phyloP scores from a whole-genome alignment of 2,797 vertebrate genomes.

The Xenopus petersii region DNA sequence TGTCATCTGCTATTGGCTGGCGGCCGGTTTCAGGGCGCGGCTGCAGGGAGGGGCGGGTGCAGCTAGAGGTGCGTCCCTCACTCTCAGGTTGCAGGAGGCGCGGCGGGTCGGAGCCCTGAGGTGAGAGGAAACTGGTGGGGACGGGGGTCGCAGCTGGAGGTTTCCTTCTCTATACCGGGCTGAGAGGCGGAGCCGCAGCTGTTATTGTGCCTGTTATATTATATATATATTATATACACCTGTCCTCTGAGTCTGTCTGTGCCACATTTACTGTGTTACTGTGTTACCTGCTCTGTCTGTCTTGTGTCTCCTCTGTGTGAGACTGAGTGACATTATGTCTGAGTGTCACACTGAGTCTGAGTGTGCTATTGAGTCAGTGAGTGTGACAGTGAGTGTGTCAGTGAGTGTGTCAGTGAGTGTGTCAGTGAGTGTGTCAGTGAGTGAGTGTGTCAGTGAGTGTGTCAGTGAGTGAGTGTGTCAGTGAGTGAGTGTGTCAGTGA shows the following conservation, averaged over 20 bases:
- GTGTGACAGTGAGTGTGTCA: no score
- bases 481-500: neutral
- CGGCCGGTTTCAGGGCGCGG: constrained; percentile 7
- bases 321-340: no score
- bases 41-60: constrained; percentile 4
- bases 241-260: no score
- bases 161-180: no score
- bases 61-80: constrained; percentile 31
- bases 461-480: neutral
- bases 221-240: no score
- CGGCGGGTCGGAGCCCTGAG: constrained; percentile 8
- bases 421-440: neutral
- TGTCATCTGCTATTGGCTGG: neutral
- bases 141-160: neutral
- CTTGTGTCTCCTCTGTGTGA: no score
- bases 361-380: no score
- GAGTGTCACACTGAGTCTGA: no score
- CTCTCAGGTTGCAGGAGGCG: constrained; percentile 26
- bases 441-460: neutral
- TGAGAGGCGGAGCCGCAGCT: no score
- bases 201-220: no score
- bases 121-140: constrained; percentile 10
- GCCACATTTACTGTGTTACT: no score
- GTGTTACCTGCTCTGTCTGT: no score
- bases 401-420: neutral